Evolutionary conservation across 2,113 vertebrate species (phyloP), one percentile per base, ranked within the genome.

Genomic region (Protobothrops flavoviridis): DNA sequence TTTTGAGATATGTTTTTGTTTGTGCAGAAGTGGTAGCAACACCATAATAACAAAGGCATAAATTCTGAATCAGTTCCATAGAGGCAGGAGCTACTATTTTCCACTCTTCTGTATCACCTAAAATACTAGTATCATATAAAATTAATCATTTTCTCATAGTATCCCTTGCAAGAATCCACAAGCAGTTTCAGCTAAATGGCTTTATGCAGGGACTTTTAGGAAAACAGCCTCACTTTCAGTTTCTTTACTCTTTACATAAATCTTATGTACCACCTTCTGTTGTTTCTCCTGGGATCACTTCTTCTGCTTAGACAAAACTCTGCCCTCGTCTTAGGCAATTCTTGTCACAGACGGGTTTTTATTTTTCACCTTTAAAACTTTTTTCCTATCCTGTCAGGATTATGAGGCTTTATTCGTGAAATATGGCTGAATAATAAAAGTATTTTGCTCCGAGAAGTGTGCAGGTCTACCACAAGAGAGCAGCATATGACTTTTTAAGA

Each of bases 401-500:
- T 50, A 15, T 56, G 21, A 33, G 33, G n/a, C 85, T n/a, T 0
- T 0, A 0, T 29, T 92, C 33, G 13, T 0, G 0, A 12, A 86
- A 92, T 94, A 92, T 55, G 50, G 57, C 50, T 94, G 17, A 2
- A 69, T 12, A 15, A 45, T 3, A 33, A 64, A 53, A 43, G 9
- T 15, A 4, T 43, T 15, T 92, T 89, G 48, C 50, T 23, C 52
- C 69, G 85, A 87, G 50, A 91, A 94, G 53, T 96, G 93, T 93
- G 57, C 59, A 13, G 26, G 8, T 92, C 91, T 95, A 94, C 97
- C 96, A 92, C 95, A 52, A 0, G 97, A 96, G 97, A 95, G 96
- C 96, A 96, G 94, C 93, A 95, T 0, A 93, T 81, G 7, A 93
- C 94, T n/a, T 89, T 87, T 91, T 92, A 93, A 48, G 85, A 87